Conservation (phyloP, 2,797 vertebrate species). For the Gymnocypris eckloni region DNA sequence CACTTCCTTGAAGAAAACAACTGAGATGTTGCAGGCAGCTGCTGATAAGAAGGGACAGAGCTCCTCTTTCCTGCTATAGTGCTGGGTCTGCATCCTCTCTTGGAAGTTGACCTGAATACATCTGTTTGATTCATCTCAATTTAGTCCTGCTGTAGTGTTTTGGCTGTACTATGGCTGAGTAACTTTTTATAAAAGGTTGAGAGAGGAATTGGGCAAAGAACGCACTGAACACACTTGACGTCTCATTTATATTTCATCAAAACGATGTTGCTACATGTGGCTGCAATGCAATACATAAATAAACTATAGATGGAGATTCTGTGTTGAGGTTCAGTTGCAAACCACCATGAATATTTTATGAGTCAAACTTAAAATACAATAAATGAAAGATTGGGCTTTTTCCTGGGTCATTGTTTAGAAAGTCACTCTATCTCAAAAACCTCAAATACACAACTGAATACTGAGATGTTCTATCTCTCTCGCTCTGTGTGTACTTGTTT, state of each 20-base stretch:
- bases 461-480: not conserved
- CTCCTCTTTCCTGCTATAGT: slow-evolving; percentile 41
- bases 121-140: slow-evolving; percentile 21
- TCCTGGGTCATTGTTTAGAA: slow-evolving; percentile 33
- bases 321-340: slow-evolving; percentile 70
- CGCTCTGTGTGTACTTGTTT: not conserved
- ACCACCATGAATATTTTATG: slow-evolving; percentile 74
- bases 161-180: slow-evolving; percentile 14
- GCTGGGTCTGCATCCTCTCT: slow-evolving; percentile 33
- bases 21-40: slow-evolving; percentile 15
- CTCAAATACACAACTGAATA: not conserved
- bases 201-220: slow-evolving; percentile 29
- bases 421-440: not conserved
- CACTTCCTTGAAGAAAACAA: slow-evolving; percentile 21
- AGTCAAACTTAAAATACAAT: slow-evolving; percentile 67
- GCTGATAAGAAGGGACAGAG: slow-evolving; percentile 36
- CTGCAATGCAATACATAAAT: slow-evolving; percentile 67
- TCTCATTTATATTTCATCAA: slow-evolving; percentile 77
- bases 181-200: slow-evolving; percentile 32
- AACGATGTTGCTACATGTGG: slow-evolving; percentile 64
- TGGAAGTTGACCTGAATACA: slow-evolving; percentile 34
- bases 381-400: slow-evolving; percentile 22
- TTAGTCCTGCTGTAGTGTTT: slow-evolving; percentile 9
- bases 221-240: slow-evolving; percentile 58
- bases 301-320: slow-evolving; percentile 69